Evolutionary conservation across 1,140 invertebrate genomes (phyloP).

Genomic region (Aphis craccivora): DNA sequence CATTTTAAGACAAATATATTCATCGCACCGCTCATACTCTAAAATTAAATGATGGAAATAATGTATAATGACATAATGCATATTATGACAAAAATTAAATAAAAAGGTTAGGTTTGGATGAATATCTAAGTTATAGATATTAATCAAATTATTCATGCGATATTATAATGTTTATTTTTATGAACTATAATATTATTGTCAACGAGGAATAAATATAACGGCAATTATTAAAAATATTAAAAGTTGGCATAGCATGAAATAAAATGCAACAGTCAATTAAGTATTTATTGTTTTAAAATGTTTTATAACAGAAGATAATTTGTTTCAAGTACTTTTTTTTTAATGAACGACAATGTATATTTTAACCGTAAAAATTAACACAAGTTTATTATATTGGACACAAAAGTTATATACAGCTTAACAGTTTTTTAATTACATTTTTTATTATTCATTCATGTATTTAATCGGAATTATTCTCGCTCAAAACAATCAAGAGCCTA

Average conservation of each 20-base stretch:
- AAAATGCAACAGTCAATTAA: background rate
- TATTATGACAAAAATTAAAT: too few relatives aligned
- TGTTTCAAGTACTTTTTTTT: background rate
- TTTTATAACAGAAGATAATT: background rate
- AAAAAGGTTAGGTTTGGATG: too few relatives aligned
- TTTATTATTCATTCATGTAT: background rate
- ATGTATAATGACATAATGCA: background rate
- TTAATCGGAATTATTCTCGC: background rate
- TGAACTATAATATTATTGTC: too few relatives aligned
- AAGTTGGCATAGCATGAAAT: background rate
- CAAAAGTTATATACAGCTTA: background rate
- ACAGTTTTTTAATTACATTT: conserved; percentile 14
- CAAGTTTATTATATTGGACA: background rate
- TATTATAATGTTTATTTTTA: too few relatives aligned
- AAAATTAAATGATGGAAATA: background rate
- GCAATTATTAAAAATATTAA: background rate
- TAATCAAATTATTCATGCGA: too few relatives aligned
- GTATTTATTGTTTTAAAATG: background rate
- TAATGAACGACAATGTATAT: background rate
- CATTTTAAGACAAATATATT: background rate
- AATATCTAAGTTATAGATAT: too few relatives aligned
- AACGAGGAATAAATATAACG: too few relatives aligned
- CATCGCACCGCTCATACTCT: background rate
- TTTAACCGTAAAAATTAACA: background rate
- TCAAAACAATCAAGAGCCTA: conserved; percentile 1